Percentiles rank a stretch among this genome's conserved stretches.
These are phyloP conservation scores for Spodoptera picta DNA, from an alignment of 2,888 invertebrate genomes.

Conservation along the genomic window DNA sequence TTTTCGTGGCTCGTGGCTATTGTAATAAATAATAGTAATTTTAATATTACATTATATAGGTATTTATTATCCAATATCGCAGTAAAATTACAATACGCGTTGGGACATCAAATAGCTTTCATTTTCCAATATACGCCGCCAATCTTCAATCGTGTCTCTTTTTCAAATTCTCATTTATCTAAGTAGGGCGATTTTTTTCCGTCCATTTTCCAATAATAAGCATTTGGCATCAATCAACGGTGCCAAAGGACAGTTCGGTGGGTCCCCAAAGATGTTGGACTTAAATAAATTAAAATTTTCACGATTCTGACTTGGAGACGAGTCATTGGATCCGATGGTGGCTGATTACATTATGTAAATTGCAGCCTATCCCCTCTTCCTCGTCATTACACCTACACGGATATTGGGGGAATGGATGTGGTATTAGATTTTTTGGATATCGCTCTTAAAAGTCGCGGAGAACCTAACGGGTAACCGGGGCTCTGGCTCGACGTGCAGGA, in stretches of 20 bases:
- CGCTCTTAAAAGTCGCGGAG: not conserved
- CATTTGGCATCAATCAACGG: constrained; percentile 56
- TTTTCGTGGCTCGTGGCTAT: too few relatives aligned
- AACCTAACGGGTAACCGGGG: too few relatives aligned
- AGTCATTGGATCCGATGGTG: constrained; percentile 79
- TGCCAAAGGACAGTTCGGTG: constrained; percentile 53
- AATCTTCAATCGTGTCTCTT: constrained; percentile 28
- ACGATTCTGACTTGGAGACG: constrained; percentile 65
- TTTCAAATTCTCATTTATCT: constrained; percentile 38
- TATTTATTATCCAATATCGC: not conserved
- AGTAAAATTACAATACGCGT: not conserved
- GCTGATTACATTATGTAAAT: constrained; percentile 86
- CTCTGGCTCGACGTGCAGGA: too few relatives aligned
- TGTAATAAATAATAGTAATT: too few relatives aligned
- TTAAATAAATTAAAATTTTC: constrained; percentile 80
- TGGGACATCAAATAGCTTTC: constrained; percentile 17
- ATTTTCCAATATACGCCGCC: constrained; percentile 12
- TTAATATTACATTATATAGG: too few relatives aligned
- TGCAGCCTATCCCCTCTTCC: constrained; percentile 66
- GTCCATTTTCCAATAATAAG: constrained; percentile 53
- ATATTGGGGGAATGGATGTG: constrained; percentile 58
- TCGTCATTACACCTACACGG: constrained; percentile 75
- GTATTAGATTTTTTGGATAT: constrained; percentile 2
- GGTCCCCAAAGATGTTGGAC: constrained; percentile 60
- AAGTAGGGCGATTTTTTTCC: constrained; percentile 45